Evolutionary conservation across 2,113 vertebrate genomes (phyloP).

Genomic region (Ictalurus punctatus): DNA sequence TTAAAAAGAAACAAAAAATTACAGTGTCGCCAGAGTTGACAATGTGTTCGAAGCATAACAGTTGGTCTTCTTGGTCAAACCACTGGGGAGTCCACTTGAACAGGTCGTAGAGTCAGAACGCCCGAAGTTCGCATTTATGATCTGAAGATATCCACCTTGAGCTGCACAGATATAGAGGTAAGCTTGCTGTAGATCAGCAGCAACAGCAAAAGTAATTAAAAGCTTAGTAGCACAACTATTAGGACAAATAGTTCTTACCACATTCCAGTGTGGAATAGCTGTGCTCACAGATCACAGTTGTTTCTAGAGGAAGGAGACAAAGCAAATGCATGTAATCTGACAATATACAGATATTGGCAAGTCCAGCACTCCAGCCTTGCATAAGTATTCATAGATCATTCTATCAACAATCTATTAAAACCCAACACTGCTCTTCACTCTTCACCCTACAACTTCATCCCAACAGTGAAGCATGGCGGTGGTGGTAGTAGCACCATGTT

Average conservation of each 20-base stretch:
- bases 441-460: too few species aligned
- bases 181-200: neutral
- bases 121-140: conserved; percentile 38
- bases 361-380: too few species aligned
- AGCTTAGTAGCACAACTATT: neutral
- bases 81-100: neutral
- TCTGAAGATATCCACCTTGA: neutral
- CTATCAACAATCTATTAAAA: neutral
- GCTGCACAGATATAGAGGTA: neutral
- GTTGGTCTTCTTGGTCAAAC: neutral
- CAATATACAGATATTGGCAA: neutral
- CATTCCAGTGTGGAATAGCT: conserved; percentile 20
- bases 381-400: neutral
- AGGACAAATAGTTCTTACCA: conserved; percentile 12
- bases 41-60: neutral
- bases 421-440: too few species aligned
- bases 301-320: conserved; percentile 7
- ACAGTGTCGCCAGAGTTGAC: neutral
- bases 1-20: neutral
- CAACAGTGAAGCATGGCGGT: too few species aligned
- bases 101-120: conserved; percentile 19
- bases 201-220: neutral
- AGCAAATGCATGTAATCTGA: neutral
- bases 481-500: too few species aligned
- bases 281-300: conserved; percentile 4